Evolutionary conservation across 2,797 vertebrate genomes (phyloP).

Genomic region (Prionace glauca): DNA sequence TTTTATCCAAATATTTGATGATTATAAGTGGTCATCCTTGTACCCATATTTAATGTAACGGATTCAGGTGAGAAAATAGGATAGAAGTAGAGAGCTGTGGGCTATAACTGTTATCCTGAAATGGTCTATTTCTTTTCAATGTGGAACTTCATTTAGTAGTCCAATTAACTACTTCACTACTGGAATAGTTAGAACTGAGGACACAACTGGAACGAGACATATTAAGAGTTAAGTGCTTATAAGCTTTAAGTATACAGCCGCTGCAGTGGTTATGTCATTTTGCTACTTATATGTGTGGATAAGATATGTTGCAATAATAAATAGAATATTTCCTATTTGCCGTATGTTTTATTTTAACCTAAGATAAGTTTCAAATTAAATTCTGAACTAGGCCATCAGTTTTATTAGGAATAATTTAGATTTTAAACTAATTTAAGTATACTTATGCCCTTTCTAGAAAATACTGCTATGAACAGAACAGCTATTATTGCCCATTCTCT

Average conservation of each 20-base stretch:
- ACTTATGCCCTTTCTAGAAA: not conserved
- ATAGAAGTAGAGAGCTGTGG: not conserved
- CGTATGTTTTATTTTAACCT: not conserved
- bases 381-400: not conserved
- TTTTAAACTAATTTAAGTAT: slow-evolving; percentile 3
- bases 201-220: not conserved
- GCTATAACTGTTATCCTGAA: not conserved
- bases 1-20: slow-evolving; percentile 1
- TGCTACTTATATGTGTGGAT: not conserved
- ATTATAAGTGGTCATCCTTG: not conserved
- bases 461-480: not conserved
- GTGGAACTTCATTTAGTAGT: not conserved
- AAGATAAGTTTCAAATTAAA: slow-evolving; percentile 1
- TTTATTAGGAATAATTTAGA: not conserved
- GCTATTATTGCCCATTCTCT: not conserved
- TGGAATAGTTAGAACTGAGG: not conserved
- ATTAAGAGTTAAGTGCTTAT: not conserved
- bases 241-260: not conserved
- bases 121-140: not conserved
- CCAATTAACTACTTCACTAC: not conserved
- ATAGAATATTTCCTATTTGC: not conserved
- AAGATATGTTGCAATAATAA: not conserved
- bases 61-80: not conserved
- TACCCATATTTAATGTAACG: not conserved
- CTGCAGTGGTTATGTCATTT: not conserved